A percentile compares a stretch with the other conserved stretches of the same genome.
Evolutionary conservation across 2,888 invertebrate species (phyloP).

Genomic region (Amphipyra tragopoginis): DNA sequence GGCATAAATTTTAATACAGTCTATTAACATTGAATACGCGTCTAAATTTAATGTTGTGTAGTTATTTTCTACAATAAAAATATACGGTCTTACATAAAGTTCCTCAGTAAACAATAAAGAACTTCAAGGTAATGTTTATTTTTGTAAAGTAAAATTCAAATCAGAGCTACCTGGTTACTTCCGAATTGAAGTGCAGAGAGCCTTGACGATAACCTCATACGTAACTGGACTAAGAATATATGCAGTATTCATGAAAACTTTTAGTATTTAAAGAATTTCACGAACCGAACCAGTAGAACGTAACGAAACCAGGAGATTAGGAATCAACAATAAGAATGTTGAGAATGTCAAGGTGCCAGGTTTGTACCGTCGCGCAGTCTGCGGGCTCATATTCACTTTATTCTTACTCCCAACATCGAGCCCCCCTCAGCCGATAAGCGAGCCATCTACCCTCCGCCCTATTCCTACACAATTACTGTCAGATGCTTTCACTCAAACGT

Average conservation of each 20-base stretch:
- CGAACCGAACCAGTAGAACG: slow-evolving; percentile 18
- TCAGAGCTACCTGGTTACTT: slow-evolving; percentile 38
- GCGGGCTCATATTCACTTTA: background rate
- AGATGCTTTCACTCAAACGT: slow-evolving; percentile 57
- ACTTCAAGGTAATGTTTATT: slow-evolving; percentile 47
- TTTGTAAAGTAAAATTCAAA: slow-evolving; percentile 49
- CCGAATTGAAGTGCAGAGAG: slow-evolving; percentile 37
- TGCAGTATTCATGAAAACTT: slow-evolving; percentile 24
- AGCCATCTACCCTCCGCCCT: slow-evolving; percentile 19
- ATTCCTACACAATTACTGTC: slow-evolving; percentile 66
- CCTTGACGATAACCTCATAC: slow-evolving; percentile 52
- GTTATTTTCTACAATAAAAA: slow-evolving; percentile 49
- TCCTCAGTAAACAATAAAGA: slow-evolving; percentile 43
- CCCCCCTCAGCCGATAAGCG: slow-evolving; percentile 4
- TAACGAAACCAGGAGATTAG: slow-evolving; percentile 27
- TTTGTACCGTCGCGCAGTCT: slow-evolving; percentile 42
- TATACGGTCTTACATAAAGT: slow-evolving; percentile 44
- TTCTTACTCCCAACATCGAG: slow-evolving; percentile 1
- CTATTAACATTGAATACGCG: slow-evolving; percentile 50
- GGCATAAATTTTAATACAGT: slow-evolving; percentile 41
- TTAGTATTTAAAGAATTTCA: slow-evolving; percentile 11
- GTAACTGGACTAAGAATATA: slow-evolving; percentile 22
- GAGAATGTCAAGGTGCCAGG: slow-evolving; percentile 45
- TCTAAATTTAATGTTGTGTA: slow-evolving; percentile 38
- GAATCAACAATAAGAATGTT: slow-evolving; percentile 17